phyloP scores from a whole-genome alignment of 2,888 invertebrate genomes.

The Hirtodrosophila histrioides region DNA sequence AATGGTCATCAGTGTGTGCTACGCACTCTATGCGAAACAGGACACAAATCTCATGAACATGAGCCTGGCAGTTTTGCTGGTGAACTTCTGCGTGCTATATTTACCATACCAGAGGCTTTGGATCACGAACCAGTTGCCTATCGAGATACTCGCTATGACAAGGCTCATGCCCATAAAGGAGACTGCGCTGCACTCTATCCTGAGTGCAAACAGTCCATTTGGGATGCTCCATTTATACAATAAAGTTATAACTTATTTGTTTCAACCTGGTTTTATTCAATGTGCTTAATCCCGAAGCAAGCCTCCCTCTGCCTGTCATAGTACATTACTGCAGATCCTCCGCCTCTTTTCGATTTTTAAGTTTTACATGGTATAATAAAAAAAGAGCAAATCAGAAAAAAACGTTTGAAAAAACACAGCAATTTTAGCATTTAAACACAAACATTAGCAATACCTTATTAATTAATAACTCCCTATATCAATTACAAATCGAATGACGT shows the following conservation, averaged over 20 bases:
- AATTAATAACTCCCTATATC: too few relatives aligned
- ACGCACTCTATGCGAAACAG: slow-evolving; percentile 85
- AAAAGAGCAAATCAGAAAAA: too few relatives aligned
- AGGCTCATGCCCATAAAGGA: slow-evolving; percentile 72
- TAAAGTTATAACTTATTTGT: slow-evolving; percentile 43
- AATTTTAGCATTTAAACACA: too few relatives aligned
- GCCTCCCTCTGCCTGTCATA: too few relatives aligned
- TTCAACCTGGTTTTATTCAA: slow-evolving; percentile 43
- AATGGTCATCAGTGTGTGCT: slow-evolving; percentile 85
- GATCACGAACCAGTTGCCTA: slow-evolving; percentile 61
- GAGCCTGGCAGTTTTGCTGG: slow-evolving; percentile 81
- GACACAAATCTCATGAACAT: slow-evolving; percentile 79
- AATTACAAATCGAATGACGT: too few relatives aligned
- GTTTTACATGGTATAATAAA: too few relatives aligned
- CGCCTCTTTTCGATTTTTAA: too few relatives aligned
- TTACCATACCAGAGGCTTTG: slow-evolving; percentile 81
- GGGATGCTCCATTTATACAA: slow-evolving; percentile 81
- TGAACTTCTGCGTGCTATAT: slow-evolving; percentile 83
- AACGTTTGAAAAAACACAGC: too few relatives aligned
- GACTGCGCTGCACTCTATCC: slow-evolving; percentile 77
- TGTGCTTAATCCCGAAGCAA: background rate
- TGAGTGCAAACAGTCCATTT: slow-evolving; percentile 80
- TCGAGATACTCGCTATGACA: slow-evolving; percentile 75
- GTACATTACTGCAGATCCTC: too few relatives aligned
- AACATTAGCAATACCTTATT: too few relatives aligned